phyloP scores from a whole-genome alignment of 2,113 vertebrate genomes.

The Pteruthius melanotis region DNA sequence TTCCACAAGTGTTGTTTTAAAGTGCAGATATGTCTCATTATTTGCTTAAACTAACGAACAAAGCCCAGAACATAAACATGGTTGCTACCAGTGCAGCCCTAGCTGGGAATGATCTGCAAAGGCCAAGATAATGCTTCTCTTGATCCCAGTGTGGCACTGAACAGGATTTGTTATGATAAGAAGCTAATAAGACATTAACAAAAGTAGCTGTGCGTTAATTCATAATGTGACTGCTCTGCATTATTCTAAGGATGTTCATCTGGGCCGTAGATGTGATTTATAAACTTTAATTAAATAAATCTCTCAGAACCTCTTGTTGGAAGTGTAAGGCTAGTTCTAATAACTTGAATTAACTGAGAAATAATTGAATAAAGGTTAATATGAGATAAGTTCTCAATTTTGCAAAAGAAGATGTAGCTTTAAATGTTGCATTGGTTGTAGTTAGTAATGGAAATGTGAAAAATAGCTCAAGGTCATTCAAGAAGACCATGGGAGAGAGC shows the following conservation, averaged over 20 bases:
- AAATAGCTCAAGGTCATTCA: constrained; percentile 14
- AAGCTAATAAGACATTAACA: constrained; percentile 14
- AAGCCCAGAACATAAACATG: background rate
- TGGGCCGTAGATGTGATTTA: constrained; percentile 8
- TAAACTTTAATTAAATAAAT: constrained; percentile 54
- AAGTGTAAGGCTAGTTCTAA: background rate
- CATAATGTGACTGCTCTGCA: background rate
- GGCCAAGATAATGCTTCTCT: background rate
- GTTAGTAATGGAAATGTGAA: background rate
- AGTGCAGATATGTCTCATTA: background rate
- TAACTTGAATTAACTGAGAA: constrained; percentile 19
- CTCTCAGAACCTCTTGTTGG: constrained; percentile 1
- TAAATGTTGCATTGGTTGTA: background rate
- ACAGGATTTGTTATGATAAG: constrained; percentile 38
- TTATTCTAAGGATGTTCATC: constrained; percentile 8
- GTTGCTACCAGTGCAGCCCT: background rate
- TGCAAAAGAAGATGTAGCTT: background rate
- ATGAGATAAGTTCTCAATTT: background rate
- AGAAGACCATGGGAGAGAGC: background rate
- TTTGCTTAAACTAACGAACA: background rate
- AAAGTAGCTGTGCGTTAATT: constrained; percentile 15
- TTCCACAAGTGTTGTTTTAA: background rate
- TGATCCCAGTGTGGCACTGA: background rate
- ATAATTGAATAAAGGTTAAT: constrained; percentile 35
- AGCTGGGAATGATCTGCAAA: constrained; percentile 1